phyloP scores from a whole-genome alignment of 2,888 invertebrate species.

The Helobdella robusta region DNA sequence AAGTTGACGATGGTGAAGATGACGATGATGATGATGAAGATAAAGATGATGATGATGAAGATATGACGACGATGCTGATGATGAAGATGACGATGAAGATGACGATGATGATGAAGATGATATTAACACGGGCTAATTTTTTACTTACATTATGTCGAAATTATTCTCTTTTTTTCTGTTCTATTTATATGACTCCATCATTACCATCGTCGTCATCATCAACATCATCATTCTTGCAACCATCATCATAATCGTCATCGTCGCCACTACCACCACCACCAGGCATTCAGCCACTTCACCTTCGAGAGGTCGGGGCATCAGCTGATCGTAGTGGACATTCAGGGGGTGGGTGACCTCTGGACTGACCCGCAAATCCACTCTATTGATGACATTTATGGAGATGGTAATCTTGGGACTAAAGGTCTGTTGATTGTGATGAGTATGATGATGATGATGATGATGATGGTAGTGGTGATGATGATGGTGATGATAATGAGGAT shows the following conservation, averaged over 20 bases:
- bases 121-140: no score
- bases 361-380: conserved; percentile 57
- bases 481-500: conserved; percentile 5
- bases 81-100: no score
- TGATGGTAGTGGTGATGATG: conserved; percentile 8
- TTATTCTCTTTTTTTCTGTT: neutral
- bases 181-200: neutral
- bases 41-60: no score
- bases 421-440: no score
- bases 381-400: conserved; percentile 52
- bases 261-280: conserved; percentile 27
- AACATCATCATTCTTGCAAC: no score
- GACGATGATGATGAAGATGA: no score
- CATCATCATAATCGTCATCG: conserved; percentile 16
- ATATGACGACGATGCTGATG: no score
- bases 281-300: conserved; percentile 57
- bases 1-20: no score
- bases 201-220: neutral
- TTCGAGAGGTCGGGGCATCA: conserved; percentile 57
- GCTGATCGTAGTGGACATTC: conserved; percentile 56
- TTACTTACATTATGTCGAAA: no score
- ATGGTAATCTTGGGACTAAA: conserved; percentile 55
- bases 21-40: no score
- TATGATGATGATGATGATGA: conserved; percentile 27
- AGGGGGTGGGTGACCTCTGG: conserved; percentile 57